These are phyloP conservation scores for Trichomalopsis sarcophagae DNA, from an alignment of 1,140 invertebrate genomes.

Conservation along the genomic window DNA sequence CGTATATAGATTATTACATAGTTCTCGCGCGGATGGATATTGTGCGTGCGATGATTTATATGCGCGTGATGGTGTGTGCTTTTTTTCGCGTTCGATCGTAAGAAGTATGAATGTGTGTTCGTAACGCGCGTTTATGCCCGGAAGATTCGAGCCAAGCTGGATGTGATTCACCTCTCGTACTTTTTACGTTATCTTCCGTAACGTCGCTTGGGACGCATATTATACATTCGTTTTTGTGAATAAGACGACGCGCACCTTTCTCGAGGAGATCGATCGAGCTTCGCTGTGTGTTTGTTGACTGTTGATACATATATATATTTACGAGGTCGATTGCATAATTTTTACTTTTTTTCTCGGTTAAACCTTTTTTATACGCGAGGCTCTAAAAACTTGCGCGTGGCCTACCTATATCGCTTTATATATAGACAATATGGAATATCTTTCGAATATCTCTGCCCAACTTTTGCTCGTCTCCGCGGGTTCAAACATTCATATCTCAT, in stretches of 20 bases:
- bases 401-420: slow-evolving; percentile 14
- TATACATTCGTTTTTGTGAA: not conserved
- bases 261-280: slow-evolving; percentile 38
- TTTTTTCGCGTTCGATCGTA: not conserved
- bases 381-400: not conserved
- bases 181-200: not conserved
- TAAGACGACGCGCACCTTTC: not conserved
- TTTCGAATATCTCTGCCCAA: not conserved
- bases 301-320: not conserved
- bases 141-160: not conserved
- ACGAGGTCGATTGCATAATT: slow-evolving; percentile 18
- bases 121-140: not conserved
- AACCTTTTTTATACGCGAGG: slow-evolving; percentile 1
- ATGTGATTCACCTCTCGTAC: not conserved
- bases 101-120: not conserved
- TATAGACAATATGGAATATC: slow-evolving; percentile 23
- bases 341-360: not conserved
- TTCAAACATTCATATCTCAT: not conserved
- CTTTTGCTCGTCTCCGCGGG: slow-evolving; percentile 4
- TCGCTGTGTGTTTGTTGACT: not conserved
- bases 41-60: slow-evolving; percentile 31
- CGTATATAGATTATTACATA: too few species aligned
- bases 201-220: not conserved
- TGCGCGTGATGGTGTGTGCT: not conserved
- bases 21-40: not conserved